Evolutionary conservation across 2,888 invertebrate species (phyloP).

Genomic region (Digitonthophagus gazella): DNA sequence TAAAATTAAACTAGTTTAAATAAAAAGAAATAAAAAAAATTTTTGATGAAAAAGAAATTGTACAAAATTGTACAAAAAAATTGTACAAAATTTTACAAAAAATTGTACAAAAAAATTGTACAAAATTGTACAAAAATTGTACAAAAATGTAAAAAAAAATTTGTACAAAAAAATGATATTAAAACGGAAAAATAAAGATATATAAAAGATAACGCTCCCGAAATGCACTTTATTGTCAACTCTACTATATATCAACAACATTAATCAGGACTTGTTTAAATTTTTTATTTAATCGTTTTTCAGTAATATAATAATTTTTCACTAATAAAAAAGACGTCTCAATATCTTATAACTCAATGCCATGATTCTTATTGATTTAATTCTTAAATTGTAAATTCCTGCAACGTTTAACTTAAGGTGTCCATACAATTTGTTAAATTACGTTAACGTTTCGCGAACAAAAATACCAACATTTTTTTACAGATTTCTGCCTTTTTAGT

Average conservation of each 20-base stretch:
- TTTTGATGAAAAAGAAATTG: background rate
- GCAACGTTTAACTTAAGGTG: conserved; percentile 40
- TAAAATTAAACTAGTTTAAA: background rate
- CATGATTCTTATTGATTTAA: conserved; percentile 49
- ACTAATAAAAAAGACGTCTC: conserved; percentile 52
- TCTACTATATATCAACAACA: conserved; percentile 53
- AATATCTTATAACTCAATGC: conserved; percentile 48
- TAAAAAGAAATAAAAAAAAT: background rate
- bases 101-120: too few relatives aligned
- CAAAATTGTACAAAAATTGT: too few relatives aligned
- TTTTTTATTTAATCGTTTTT: conserved; percentile 53
- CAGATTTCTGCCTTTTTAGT: conserved; percentile 3
- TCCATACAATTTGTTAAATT: conserved; percentile 20
- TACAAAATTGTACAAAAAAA: background rate
- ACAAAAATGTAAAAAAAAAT: background rate
- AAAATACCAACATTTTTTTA: conserved; percentile 32
- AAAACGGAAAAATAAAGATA: conserved; percentile 20
- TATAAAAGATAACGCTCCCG: conserved; percentile 43
- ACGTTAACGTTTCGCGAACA: conserved; percentile 49
- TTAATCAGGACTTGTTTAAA: conserved; percentile 53
- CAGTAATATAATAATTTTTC: conserved; percentile 53
- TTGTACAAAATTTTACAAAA: too few relatives aligned
- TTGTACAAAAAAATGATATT: conserved; percentile 17
- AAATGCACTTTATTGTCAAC: conserved; percentile 54
- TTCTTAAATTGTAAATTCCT: conserved; percentile 48